These are phyloP conservation scores for Drosophila barbarae DNA, from an alignment of 2,888 invertebrate species.

Conservation along the genomic window DNA sequence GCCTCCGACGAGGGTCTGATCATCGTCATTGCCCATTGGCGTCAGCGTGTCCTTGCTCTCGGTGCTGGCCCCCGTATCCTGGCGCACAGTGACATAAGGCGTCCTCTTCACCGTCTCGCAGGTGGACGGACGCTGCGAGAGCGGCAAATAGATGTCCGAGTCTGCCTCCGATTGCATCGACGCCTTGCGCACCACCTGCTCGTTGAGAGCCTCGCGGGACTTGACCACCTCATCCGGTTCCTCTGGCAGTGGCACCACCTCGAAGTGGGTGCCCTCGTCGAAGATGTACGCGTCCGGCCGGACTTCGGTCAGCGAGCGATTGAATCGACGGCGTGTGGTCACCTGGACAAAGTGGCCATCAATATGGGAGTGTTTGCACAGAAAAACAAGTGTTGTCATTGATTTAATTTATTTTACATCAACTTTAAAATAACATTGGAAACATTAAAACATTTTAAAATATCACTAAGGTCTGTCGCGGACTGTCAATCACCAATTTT, in stretches of 20 bases:
- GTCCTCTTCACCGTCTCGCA: slow-evolving; percentile 78
- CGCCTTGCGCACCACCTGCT: slow-evolving; percentile 76
- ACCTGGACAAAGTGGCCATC: slow-evolving; percentile 56
- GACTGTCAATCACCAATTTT: not conserved
- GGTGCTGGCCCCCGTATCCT: slow-evolving; percentile 79
- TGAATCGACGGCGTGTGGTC: slow-evolving; percentile 80
- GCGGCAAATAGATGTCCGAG: slow-evolving; percentile 77
- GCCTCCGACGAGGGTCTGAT: slow-evolving; percentile 77
- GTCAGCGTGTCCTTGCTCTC: slow-evolving; percentile 80
- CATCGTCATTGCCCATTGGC: slow-evolving; percentile 78
- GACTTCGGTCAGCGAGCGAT: slow-evolving; percentile 85
- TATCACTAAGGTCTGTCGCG: not conserved
- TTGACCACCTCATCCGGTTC: slow-evolving; percentile 82
- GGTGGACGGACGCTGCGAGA: slow-evolving; percentile 77
- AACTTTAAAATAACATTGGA: slow-evolving; percentile 3
- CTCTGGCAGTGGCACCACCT: slow-evolving; percentile 85
- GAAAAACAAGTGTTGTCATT: slow-evolving; percentile 14
- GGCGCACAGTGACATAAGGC: slow-evolving; percentile 78
- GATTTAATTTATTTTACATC: slow-evolving; percentile 19
- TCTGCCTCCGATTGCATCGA: slow-evolving; percentile 79
- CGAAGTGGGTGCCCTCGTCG: slow-evolving; percentile 84
- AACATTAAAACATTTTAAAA: not conserved
- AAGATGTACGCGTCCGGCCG: slow-evolving; percentile 82
- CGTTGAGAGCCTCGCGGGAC: slow-evolving; percentile 78
- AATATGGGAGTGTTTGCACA: slow-evolving; percentile 1